phyloP scores from a whole-genome alignment of 1,140 invertebrate genomes.

The Magallana ariakensis region DNA sequence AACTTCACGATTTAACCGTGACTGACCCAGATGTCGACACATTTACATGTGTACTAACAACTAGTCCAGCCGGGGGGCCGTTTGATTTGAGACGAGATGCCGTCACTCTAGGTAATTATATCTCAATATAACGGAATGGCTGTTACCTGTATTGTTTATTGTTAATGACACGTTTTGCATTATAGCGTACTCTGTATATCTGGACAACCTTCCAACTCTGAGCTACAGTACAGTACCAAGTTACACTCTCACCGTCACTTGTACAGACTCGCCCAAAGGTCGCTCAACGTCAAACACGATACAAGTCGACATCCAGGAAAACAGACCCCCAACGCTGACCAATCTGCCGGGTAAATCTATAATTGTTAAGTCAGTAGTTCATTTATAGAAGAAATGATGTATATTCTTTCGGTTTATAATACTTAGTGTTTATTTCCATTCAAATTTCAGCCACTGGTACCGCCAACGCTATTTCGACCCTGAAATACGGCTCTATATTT shows the following conservation, averaged over 20 bases:
- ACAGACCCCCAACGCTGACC: conserved; percentile 46
- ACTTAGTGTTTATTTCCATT: neutral
- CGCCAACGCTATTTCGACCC: conserved; percentile 30
- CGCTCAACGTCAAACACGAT: conserved; percentile 8
- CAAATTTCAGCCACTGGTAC: conserved; percentile 21
- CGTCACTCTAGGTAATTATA: conserved; percentile 5
- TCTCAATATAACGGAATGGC: neutral
- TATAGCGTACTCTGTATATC: conserved; percentile 37
- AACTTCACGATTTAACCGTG: conserved; percentile 17
- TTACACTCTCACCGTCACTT: conserved; percentile 43
- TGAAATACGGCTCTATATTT: conserved; percentile 18
- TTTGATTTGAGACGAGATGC: conserved; percentile 48
- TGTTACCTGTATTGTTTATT: neutral
- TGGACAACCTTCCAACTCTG: conserved; percentile 26
- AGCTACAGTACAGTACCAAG: conserved; percentile 18
- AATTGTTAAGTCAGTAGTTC: too few species aligned
- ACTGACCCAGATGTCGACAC: conserved; percentile 45
- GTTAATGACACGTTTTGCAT: neutral
- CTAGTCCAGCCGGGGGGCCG: conserved; percentile 39
- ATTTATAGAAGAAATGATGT: too few species aligned
- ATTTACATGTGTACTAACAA: conserved; percentile 38
- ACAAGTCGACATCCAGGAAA: conserved; percentile 48
- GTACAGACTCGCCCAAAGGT: conserved; percentile 45
- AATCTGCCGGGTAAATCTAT: conserved; percentile 38
- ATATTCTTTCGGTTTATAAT: too few species aligned